Evolutionary conservation across 2,113 vertebrate genomes (phyloP).

Genomic region (Larimichthys polyactis): DNA sequence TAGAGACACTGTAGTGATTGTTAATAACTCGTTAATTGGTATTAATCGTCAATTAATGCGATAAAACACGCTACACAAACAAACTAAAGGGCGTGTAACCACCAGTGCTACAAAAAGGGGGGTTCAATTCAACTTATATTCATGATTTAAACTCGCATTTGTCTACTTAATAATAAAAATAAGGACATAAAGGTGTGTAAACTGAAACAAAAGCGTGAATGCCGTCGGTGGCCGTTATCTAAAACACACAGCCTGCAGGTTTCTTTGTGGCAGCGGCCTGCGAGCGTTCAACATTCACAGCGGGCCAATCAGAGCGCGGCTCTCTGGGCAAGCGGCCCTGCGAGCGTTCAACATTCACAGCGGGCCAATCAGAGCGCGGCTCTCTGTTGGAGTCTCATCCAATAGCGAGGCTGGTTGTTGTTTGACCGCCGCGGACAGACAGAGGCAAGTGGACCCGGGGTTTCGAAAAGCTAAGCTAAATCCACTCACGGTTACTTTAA

Average conservation of each 20-base stretch:
- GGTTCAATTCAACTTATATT: not conserved
- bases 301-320: conserved; percentile 63
- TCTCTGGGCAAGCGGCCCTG: conserved; percentile 55
- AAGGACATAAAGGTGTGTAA: fast-evolving
- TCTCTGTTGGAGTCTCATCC: conserved; percentile 50
- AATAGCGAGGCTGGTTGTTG: conserved; percentile 50
- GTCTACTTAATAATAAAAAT: not conserved
- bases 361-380: conserved; percentile 63
- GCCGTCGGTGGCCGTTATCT: conserved; percentile 1
- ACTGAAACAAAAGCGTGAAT: fast-evolving
- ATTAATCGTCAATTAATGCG: not conserved
- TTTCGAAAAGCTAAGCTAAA: conserved; percentile 80
- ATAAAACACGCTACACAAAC: not conserved
- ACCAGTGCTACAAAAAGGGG: not conserved
- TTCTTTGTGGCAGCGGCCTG: conserved; percentile 72
- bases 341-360: conserved; percentile 57
- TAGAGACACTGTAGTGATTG: not conserved
- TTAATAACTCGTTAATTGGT: not conserved
- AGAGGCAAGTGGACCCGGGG: conserved; percentile 68
- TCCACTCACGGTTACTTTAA: conserved; percentile 19
- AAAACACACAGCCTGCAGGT: conserved; percentile 40
- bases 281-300: conserved; percentile 57
- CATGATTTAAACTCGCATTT: not conserved
- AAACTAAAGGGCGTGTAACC: not conserved
- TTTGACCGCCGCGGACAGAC: conserved; percentile 65